Base-by-base conservation (phyloP, 64 coral and sea anemone species). In the Cladopsammia gracilis region DNA sequence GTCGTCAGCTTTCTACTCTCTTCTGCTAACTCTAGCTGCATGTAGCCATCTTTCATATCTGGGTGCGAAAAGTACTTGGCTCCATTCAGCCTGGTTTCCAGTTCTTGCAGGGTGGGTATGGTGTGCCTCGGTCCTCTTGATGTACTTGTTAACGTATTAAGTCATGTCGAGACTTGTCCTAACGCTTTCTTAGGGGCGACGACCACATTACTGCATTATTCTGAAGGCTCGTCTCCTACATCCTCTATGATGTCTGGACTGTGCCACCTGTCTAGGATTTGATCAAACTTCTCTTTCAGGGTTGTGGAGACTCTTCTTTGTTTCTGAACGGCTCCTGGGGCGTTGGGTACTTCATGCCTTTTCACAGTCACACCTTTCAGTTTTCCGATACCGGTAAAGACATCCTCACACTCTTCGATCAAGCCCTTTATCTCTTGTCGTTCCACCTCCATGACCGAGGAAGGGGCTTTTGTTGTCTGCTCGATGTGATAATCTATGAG, bases 181-280 rank as follows among this genome's bases (percentile, higher is more conserved):
- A 19, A 89, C 54, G 20, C 86, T 76, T 89, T 90, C 88, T 90
- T 77, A 24, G 88, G 75, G 16, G 88, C 78, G 15, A 90, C 14
- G n/a, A 88, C 48, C 23, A 74, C 69, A 34, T 88, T 90, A 53
- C 75, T 78, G 75, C 75, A 78, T 43, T 43, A 48, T 3, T 20
- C 54, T 18, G 10, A 8, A 6, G 69, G 69, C 0, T 16, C 69
- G 42, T 71, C 69, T 71, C 69, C 69, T 71, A 71, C 69, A 71
- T 71, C 69, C 69, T 7, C 69, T 22, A 71, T 71, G 42, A 71
- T 71, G 69, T 71, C 69, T 44, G 8, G n/a, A 25, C 7, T 44
- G n/a, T 71, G n/a, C n/a, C 69, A 71, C 42, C 42, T 71, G 69
- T 71, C 42, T 16, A 71, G 16, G n/a, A 71, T 25, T 44, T 71